Percentiles rank a stretch among this genome's conserved stretches.
Conservation (phyloP, 2,888 invertebrate genomes). For the Phania funesta region DNA sequence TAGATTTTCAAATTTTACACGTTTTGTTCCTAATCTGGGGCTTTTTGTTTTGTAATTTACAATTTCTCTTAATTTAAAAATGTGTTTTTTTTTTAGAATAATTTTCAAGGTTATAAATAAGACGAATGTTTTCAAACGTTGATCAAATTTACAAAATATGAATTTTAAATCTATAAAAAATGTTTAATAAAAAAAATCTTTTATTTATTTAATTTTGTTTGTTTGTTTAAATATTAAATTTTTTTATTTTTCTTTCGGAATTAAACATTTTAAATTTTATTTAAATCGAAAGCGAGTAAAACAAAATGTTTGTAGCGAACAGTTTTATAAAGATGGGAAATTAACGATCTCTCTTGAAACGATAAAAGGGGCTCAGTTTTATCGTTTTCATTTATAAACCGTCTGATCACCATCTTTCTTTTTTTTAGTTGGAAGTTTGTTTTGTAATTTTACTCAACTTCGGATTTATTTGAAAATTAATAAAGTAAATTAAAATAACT, state of each 20-base stretch:
- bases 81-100: not conserved
- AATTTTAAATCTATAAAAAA: not conserved
- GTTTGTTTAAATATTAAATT: not conserved
- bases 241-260: not conserved
- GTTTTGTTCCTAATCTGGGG: constrained; percentile 68
- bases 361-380: constrained; percentile 80
- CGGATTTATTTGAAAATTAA: constrained; percentile 22
- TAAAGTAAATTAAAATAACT: constrained; percentile 37
- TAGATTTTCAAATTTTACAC: constrained; percentile 74
- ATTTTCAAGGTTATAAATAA: not conserved
- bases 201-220: not conserved
- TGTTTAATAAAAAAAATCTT: too few species aligned
- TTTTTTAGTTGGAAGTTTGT: constrained; percentile 9
- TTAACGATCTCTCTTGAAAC: constrained; percentile 70
- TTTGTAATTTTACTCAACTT: too few species aligned
- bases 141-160: not conserved
- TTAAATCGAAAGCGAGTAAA: not conserved
- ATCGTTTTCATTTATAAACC: constrained; percentile 71
- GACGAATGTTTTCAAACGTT: not conserved
- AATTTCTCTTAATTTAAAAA: constrained; percentile 39
- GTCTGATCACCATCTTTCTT: constrained; percentile 40
- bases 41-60: constrained; percentile 48
- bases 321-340: constrained; percentile 23
- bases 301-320: not conserved
- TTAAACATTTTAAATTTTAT: not conserved